phyloP scores from a whole-genome alignment of 2,797 vertebrate genomes.

The Artibeus jamaicensis region DNA sequence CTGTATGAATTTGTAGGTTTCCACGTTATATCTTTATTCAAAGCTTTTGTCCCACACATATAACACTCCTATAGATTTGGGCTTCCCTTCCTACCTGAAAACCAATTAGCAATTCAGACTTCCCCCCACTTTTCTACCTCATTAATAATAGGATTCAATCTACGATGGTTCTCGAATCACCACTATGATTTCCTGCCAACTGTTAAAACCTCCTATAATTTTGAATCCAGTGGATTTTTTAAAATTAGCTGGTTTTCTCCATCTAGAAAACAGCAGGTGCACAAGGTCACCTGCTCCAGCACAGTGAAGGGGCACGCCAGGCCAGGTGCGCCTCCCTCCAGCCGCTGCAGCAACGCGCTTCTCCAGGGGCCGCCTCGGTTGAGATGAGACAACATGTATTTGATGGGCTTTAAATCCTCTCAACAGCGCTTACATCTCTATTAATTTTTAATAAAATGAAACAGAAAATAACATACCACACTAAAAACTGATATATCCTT shows the following conservation, averaged over 20 bases:
- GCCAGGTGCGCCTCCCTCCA: background rate
- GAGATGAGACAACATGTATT: constrained; percentile 1
- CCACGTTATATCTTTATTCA: background rate
- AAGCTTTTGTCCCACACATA: background rate
- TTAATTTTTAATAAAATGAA: constrained; percentile 77
- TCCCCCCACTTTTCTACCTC: background rate
- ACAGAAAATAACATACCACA: constrained; percentile 74
- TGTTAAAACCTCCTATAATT: background rate
- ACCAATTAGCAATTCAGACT: background rate
- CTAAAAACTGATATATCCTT: constrained; percentile 72
- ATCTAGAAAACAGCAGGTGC: background rate
- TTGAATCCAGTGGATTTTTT: background rate
- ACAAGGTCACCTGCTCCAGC: background rate
- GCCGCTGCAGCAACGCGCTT: background rate
- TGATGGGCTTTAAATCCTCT: constrained; percentile 66
- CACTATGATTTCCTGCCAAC: background rate
- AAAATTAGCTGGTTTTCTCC: background rate
- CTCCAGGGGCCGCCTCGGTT: background rate
- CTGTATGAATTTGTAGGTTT: background rate
- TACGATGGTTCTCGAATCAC: background rate
- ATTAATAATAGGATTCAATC: background rate
- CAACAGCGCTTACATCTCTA: constrained; percentile 46
- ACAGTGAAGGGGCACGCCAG: background rate
- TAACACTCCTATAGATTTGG: background rate
- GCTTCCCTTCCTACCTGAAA: background rate